Evolutionary conservation across 1,140 invertebrate species (phyloP), one percentile per base, ranked within the genome.

Genomic region (Zaprionus kolodkinae): DNA sequence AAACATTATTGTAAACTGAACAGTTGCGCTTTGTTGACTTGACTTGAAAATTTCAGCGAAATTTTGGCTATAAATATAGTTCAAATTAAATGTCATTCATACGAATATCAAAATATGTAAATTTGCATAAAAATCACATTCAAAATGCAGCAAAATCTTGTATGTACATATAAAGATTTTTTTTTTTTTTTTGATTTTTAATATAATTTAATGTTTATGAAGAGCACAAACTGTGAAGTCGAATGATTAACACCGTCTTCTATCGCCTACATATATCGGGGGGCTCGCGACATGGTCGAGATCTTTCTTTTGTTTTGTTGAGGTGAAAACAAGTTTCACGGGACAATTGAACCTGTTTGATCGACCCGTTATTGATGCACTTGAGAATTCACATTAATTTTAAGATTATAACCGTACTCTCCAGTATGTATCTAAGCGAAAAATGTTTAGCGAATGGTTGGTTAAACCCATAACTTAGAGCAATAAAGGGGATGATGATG

Each of bases 271-370:
- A 35, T 5, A 33, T 30, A 17, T 15, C 13, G 25, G 21, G 71
- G 56, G 71, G 71, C 71, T 55, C 25, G 71, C 35, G 65, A 45
- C 27, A 59, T 7, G 11, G 48, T 6, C 38, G 71, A 55, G 71
- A 55, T 30, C 43, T 25, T 43, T 30, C 43, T 25, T 43, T 52
- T 60, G 55, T 30, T 67, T 69, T 61, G 30, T 69, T 61, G 30
- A 55, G 36, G 13, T 40, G 38, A 9, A 40, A 74, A 74, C 72
- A 10, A 30, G 66, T 70, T 71, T 48, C 6, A 9, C 27, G 40
- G 52, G 48, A 35, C 43, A 66, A 59, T 36, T 62, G 50, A 62
- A 69, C 72, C 10, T 25, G 61, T 72, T 72, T 72, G 33, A 71
- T 63, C 15, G 30, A 27, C 17, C 27, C 25, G 57, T 61, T 62